Base-by-base conservation (phyloP, 2,888 invertebrate genomes). In the Aphidoletes aphidimyza region DNA sequence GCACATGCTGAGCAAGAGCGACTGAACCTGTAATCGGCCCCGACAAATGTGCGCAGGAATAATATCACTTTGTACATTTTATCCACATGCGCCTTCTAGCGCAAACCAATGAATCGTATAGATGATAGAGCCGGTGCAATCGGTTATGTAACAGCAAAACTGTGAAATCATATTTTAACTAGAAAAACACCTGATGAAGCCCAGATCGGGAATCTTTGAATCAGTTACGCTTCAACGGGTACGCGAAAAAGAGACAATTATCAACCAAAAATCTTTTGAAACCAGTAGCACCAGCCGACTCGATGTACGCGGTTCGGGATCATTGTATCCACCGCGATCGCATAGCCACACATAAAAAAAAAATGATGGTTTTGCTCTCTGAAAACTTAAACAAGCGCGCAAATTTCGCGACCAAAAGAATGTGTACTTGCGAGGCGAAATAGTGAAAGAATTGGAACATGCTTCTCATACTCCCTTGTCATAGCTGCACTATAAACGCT, bases 211-310 rank as follows among this genome's bases (percentile, higher is more conserved):
- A 26, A 69, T 69, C 69, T 69, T 30, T 54, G 1, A 6, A 26
- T 69, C 69, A 3, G 30, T 17, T 1, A 69, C 11, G 26, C 2
- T 34, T 11, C 2, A 26, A 34, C 14, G 14, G 69, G 69, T 30
- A 69, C 69, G 69, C 69, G 30, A 69, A 69, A n/a, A 69, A 69
- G 69, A 17, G 34, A 69, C 69, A 69, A 69, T 69, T 69, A 69
- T 69, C 69, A 69, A 30, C 11, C 30, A 2, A 69, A 54, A 69
- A 69, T 30, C 69, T 69, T n/a, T 11, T 30, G 69, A 26, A 34
- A 69, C 69, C 69, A 34, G 69, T 69, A 69, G 30, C 69, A 54
- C 30, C 14, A n/a, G 22, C 34, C 30, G 34, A 17, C n/a, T 30
- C 17, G 30, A 54, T 26, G n/a, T 22, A 30, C 30, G 17, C 30